Percentiles rank a stretch among this genome's conserved stretches.
These are phyloP conservation scores for Ectobius pallidus DNA, from an alignment of 2,888 invertebrate species.

Conservation along the genomic window DNA sequence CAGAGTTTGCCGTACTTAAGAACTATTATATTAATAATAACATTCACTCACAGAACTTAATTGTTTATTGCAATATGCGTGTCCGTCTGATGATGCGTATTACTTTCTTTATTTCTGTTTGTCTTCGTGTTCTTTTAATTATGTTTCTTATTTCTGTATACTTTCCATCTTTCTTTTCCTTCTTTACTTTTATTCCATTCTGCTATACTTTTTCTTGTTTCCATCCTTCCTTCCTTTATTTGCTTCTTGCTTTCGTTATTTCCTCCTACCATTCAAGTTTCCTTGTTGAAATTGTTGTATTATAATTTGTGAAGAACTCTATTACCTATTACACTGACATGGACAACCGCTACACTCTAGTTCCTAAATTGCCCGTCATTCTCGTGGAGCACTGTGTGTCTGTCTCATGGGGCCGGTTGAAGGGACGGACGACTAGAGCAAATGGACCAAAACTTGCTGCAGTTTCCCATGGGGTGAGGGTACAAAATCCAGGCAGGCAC, in stretches of 20 bases:
- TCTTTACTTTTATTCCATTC: background rate
- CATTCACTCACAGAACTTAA: too few species aligned
- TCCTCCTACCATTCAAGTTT: background rate
- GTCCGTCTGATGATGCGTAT: too few species aligned
- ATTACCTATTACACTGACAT: constrained; percentile 3
- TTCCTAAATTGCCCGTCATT: constrained; percentile 13
- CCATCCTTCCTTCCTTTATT: background rate
- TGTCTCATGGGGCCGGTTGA: background rate
- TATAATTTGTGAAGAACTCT: too few species aligned
- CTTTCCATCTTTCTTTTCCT: background rate
- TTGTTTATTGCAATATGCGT: too few species aligned
- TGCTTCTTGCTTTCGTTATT: background rate
- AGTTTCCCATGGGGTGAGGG: background rate
- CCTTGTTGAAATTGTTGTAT: too few species aligned
- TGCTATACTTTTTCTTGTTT: background rate
- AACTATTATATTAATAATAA: too few species aligned
- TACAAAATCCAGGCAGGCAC: background rate
- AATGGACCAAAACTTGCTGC: constrained; percentile 4
- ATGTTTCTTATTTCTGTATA: background rate
- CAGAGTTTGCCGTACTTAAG: too few species aligned
- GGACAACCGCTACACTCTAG: background rate
- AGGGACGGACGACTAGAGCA: background rate
- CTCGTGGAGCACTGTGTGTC: background rate
- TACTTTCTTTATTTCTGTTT: background rate
- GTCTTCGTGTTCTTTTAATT: background rate